Evolutionary conservation across 2,797 vertebrate species (phyloP).

Genomic region (Prunella strophiata): DNA sequence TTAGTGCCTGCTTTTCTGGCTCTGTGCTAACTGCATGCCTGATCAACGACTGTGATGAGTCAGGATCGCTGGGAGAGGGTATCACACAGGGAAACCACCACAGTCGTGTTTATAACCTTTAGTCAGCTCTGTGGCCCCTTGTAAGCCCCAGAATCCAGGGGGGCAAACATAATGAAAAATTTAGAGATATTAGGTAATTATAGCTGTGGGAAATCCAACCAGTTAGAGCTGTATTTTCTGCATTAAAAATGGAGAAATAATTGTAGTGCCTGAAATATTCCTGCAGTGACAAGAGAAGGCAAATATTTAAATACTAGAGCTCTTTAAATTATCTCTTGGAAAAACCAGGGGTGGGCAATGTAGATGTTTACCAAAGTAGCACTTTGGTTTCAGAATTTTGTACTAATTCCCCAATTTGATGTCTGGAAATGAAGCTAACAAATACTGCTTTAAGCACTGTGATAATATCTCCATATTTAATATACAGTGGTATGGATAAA

Average conservation of each 20-base stretch:
- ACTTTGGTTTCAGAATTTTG: neutral
- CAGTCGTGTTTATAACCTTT: neutral
- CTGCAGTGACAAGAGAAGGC: neutral
- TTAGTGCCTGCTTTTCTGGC: neutral
- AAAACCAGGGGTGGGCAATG: neutral
- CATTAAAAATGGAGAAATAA: neutral
- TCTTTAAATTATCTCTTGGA: neutral
- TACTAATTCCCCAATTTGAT: neutral
- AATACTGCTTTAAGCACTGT: neutral
- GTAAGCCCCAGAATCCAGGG: neutral
- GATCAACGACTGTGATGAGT: rapidly evolving
- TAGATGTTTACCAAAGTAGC: neutral
- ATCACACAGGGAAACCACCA: rapidly evolving
- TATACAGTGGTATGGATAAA: neutral
- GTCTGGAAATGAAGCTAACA: neutral
- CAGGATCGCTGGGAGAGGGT: rapidly evolving
- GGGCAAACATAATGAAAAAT: neutral
- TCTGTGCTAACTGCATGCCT: neutral
- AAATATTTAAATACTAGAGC: neutral
- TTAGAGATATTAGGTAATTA: neutral
- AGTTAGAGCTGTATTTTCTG: neutral
- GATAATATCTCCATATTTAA: neutral
- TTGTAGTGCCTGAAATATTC: neutral
- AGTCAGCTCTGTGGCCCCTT: neutral
- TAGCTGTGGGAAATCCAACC: neutral